Evolutionary conservation across 2,888 invertebrate genomes (phyloP), one percentile per base, ranked within the genome.

Genomic region (Formica aserva): DNA sequence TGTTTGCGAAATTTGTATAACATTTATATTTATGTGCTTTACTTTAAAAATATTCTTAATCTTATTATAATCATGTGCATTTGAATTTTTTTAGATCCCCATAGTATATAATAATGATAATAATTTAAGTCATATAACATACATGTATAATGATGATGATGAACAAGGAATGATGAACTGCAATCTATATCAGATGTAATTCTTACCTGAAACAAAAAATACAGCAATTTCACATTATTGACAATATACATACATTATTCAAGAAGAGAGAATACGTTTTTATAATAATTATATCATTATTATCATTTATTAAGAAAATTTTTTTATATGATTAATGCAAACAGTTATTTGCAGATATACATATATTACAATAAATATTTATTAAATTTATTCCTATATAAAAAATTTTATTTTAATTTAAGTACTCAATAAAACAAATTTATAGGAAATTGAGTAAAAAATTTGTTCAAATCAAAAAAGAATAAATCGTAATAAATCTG

Each of bases 131-230:
- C 29, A 11, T 41, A 18, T 65, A 18, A 66, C 66, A 41, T 77
- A 67, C 77, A 13, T 67, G 45, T 38, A 18, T 6, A 22, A 35
- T 0, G 52, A 9, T n/a, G 15, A 29, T 55, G 67, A 52, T 41
- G n/a, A 52, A 48, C 9, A 32, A 18, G 15, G 22, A 45, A 52
- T 26, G 26, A 35, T 26, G 26, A 26, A 26, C 1, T 63, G 11
- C 13, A 45, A 13, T 22, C 35, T 26, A n/a, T 26, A 63, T 75
- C 18, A n/a, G 18, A 41, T 32, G 15, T 48, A 35, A 38, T 26
- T 35, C 66, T 77, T 76, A 76, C 76, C 76, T 76, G 76, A 1
- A 76, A 76, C 45, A 65, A 29, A 76, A n/a, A 65, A 65, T 4
- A 35, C 1, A 38, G 1, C 15, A 63, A 52, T 66, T 9, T 11